Percentiles rank a stretch among this genome's conserved stretches.
These are phyloP conservation scores for Sinella curviseta DNA, from an alignment of 1,140 invertebrate species.

Conservation along the genomic window DNA sequence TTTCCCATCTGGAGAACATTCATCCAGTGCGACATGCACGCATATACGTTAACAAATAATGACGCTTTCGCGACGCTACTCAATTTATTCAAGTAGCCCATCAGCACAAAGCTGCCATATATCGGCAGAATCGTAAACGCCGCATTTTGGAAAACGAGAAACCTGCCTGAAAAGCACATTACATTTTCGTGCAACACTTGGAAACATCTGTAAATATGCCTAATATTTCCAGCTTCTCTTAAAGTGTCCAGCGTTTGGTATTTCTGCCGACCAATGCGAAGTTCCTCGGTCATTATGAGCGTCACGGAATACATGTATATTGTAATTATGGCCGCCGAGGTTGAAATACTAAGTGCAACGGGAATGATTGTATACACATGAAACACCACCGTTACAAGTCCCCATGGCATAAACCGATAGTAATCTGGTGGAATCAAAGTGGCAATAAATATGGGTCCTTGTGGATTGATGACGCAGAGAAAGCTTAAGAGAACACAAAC, in stretches of 20 bases:
- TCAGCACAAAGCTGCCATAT: background rate
- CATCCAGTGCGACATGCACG: background rate
- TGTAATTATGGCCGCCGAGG: too few species aligned
- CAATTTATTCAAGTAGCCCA: background rate
- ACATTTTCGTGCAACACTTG: background rate
- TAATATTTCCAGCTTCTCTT: background rate
- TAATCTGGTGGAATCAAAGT: too few species aligned
- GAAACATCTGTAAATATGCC: background rate
- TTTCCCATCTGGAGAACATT: background rate
- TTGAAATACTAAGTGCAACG: too few species aligned
- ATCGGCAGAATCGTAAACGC: background rate
- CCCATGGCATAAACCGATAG: too few species aligned
- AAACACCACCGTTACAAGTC: too few species aligned
- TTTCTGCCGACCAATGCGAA: background rate
- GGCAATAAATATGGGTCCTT: too few species aligned
- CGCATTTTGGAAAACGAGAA: background rate
- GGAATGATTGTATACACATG: too few species aligned
- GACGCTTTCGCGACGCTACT: too few species aligned
- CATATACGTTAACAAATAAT: background rate
- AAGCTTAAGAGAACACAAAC: too few species aligned
- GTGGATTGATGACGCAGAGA: too few species aligned
- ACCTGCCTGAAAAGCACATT: background rate
- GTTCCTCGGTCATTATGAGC: background rate
- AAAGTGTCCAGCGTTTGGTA: background rate
- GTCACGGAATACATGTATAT: background rate